These are phyloP conservation scores for Erebia aethiops DNA, from an alignment of 2,888 invertebrate genomes.

Conservation along the genomic window DNA sequence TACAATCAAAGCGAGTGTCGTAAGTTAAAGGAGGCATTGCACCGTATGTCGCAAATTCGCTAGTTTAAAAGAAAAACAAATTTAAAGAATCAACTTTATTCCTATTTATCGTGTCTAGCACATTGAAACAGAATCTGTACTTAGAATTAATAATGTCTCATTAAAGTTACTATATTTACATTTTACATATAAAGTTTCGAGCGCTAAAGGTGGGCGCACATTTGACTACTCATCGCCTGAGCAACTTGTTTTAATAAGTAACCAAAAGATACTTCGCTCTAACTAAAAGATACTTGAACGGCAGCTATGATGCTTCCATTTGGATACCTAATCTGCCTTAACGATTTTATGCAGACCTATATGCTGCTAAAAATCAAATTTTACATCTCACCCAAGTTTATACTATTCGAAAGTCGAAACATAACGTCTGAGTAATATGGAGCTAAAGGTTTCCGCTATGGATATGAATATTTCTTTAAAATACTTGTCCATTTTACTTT, in stretches of 20 bases:
- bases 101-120: constrained; percentile 1
- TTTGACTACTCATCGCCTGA: background rate
- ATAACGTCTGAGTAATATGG: no score
- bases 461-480: no score
- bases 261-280: background rate
- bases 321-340: background rate
- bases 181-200: background rate
- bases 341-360: background rate
- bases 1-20: no score
- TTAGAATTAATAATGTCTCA: constrained; percentile 3
- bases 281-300: no score
- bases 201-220: background rate
- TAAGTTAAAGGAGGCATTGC: no score
- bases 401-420: background rate
- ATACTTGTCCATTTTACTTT: no score
- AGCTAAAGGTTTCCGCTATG: no score
- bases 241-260: background rate
- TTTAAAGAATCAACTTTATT: constrained; percentile 8
- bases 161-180: constrained; percentile 2
- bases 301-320: background rate
- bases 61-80: background rate
- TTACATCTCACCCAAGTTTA: background rate
- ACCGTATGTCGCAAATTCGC: no score
- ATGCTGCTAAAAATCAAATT: background rate
- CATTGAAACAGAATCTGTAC: constrained; percentile 2